Evolutionary conservation across 1,140 invertebrate species (phyloP).

Genomic region (Diorhabda sublineata): DNA sequence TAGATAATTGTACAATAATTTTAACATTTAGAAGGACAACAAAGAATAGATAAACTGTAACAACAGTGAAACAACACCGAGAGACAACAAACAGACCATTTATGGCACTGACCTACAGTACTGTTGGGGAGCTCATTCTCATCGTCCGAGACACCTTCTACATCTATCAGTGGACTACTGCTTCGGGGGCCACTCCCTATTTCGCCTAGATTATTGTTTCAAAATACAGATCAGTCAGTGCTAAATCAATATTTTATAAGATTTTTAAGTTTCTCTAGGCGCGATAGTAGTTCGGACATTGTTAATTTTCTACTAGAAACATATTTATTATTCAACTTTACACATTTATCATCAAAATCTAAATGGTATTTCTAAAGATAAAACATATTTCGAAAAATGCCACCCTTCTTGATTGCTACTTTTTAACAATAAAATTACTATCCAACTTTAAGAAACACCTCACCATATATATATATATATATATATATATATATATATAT

Average conservation of each 20-base stretch:
- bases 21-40: constrained; percentile 13
- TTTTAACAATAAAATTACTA: too few species aligned
- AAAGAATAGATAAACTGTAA: constrained; percentile 16
- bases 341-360: too few species aligned
- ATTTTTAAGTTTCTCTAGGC: constrained; percentile 5
- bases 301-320: neutral
- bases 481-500: too few species aligned
- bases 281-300: constrained; percentile 6
- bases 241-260: constrained; percentile 2
- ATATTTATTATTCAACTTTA: too few species aligned
- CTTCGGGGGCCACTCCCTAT: constrained; percentile 58
- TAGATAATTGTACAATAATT: neutral
- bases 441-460: too few species aligned
- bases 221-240: constrained; percentile 28
- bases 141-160: constrained; percentile 67
- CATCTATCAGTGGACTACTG: constrained; percentile 68
- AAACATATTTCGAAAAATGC: too few species aligned
- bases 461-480: too few species aligned
- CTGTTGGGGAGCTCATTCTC: constrained; percentile 50
- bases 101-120: constrained; percentile 58
- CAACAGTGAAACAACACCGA: constrained; percentile 43
- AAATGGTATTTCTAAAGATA: too few species aligned
- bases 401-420: too few species aligned
- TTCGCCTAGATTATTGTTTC: constrained; percentile 55
- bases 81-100: constrained; percentile 42